Evolutionary conservation across 2,797 vertebrate species (phyloP), one percentile per base, ranked within the genome.

Genomic region (Trachops cirrhosus): DNA sequence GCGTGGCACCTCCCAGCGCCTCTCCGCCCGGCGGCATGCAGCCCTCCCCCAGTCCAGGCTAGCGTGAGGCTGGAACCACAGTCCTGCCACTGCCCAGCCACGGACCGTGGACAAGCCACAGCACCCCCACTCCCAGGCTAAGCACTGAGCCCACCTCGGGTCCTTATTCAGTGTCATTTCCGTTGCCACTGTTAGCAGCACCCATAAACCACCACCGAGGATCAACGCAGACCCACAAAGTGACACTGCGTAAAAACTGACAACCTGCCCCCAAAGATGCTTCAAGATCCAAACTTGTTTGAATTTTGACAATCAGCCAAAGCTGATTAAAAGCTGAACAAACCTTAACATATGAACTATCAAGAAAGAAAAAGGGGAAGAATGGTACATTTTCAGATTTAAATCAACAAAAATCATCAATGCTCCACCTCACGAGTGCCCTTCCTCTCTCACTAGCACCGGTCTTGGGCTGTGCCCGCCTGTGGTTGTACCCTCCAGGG

Each of bases 91-190:
- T 4, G 29, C 34, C 19, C 2, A n/a, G 50, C 46, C 1, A 0
- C 0, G 73, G 57, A 50, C 16, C 19, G 6, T 1, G 9, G 15
- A 8, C 1, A 5, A 5, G 48, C 11, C 2, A 6, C 39, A 4
- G 2, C 6, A 6, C 44, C 14, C 9, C 71, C 16, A 5, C 37
- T 16, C 37, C 18, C 18, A 75, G 1, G 7, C 6, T 18, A 3
- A 74, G 57, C 24, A 26, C 77, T 59, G 6, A 44, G 57, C 34
- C 26, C 9, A 19, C 24, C 59, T 6, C 15, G 2, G 9, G 44
- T 70, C 83, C 46, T 19, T 3, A 0, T 6, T 48, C 62, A 16
- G 21, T 0, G 9, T n/a, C 37, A 46, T 15, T 52, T 29, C 87
- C 2, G 0, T 46, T n/a, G 68, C 77, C 9, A n/a, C 62, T 50